These are phyloP conservation scores for Argyresthia goedartella DNA, from an alignment of 2,888 invertebrate genomes.

Conservation along the genomic window DNA sequence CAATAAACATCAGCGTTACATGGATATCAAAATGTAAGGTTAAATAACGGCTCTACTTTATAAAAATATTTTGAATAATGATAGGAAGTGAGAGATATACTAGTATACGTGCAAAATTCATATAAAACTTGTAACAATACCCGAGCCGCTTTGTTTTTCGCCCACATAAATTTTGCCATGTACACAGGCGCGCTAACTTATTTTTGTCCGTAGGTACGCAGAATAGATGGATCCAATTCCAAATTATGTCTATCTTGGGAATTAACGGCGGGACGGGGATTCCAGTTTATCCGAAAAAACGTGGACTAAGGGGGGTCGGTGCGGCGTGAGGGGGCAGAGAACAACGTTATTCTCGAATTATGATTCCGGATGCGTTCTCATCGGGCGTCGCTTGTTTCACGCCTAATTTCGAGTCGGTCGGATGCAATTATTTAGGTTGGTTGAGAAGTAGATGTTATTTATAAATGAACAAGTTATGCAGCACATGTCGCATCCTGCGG, in stretches of 20 bases:
- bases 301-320: slow-evolving; percentile 27
- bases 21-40: too few relatives aligned
- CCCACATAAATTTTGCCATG: slow-evolving; percentile 47
- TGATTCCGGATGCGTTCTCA: slow-evolving; percentile 66
- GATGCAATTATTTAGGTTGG: slow-evolving; percentile 3
- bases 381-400: slow-evolving; percentile 59
- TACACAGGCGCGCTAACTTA: slow-evolving; percentile 49
- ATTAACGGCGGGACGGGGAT: slow-evolving; percentile 66
- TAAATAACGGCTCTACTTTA: too few relatives aligned
- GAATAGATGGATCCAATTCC: slow-evolving; percentile 73
- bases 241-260: slow-evolving; percentile 73
- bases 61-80: neutral
- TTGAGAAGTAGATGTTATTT: neutral
- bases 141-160: slow-evolving; percentile 45
- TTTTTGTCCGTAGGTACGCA: slow-evolving; percentile 62
- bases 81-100: slow-evolving; percentile 1
- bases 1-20: neutral
- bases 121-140: slow-evolving; percentile 27
- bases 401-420: slow-evolving; percentile 39
- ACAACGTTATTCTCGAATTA: slow-evolving; percentile 67
- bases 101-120: slow-evolving; percentile 16
- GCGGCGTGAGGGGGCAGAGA: slow-evolving; percentile 24
- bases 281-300: slow-evolving; percentile 67
- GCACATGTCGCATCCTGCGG: neutral
- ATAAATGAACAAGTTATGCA: neutral